These are phyloP conservation scores for Lichenostomus cassidix DNA, from an alignment of 2,113 vertebrate species.

Conservation along the genomic window DNA sequence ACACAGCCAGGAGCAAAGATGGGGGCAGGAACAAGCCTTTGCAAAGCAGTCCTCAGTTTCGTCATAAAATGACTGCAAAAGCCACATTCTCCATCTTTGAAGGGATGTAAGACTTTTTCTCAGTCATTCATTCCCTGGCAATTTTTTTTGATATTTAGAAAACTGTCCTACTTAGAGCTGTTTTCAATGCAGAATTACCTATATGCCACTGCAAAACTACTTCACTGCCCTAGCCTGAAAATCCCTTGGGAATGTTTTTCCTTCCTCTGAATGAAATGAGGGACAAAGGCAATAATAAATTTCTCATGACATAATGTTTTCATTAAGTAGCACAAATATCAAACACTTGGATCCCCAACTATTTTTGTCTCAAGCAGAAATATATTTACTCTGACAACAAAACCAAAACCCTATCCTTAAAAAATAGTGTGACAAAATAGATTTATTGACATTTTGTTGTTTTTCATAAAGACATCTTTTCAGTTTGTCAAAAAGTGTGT, in stretches of 20 bases:
- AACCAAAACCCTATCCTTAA: neutral
- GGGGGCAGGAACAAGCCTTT: neutral
- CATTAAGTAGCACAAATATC: constrained; percentile 7
- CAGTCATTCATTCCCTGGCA: neutral
- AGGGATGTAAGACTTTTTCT: neutral
- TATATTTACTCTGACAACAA: neutral
- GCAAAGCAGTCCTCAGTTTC: neutral
- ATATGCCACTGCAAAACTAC: neutral
- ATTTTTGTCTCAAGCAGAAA: neutral
- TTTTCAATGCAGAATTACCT: neutral
- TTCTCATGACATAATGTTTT: constrained; percentile 26
- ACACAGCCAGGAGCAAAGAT: neutral
- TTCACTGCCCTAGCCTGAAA: neutral
- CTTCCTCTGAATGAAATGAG: constrained; percentile 21
- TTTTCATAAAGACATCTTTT: neutral
- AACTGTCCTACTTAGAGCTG: neutral
- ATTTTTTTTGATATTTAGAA: neutral
- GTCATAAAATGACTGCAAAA: neutral
- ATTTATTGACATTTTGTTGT: neutral
- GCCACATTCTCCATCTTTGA: neutral
- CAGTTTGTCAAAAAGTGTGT: neutral
- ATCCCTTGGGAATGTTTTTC: neutral
- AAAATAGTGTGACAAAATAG: neutral
- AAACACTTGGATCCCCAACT: neutral
- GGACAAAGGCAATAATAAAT: neutral